Percentiles rank a stretch among this genome's conserved stretches.
Conservation (phyloP, 2,113 vertebrate species). For the Morone chrysops region DNA sequence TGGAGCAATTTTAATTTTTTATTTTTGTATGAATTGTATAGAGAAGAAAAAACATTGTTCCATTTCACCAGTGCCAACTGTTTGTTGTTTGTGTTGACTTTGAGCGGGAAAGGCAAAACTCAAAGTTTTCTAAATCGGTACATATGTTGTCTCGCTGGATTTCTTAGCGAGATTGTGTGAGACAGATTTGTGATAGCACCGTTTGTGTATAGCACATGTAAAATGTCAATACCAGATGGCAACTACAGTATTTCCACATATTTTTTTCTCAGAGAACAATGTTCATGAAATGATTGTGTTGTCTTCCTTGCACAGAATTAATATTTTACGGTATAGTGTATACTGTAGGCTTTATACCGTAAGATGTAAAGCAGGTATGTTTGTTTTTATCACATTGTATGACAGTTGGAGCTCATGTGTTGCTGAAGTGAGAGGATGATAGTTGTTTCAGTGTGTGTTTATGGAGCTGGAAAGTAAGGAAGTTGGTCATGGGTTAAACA, state of each 20-base stretch:
- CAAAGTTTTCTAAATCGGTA: slow-evolving; percentile 71
- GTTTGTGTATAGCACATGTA: slow-evolving; percentile 77
- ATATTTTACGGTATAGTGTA: slow-evolving; percentile 70
- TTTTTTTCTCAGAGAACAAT: slow-evolving; percentile 73
- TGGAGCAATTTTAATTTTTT: slow-evolving; percentile 84
- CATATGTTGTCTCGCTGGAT: slow-evolving; percentile 63
- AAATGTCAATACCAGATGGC: slow-evolving; percentile 72
- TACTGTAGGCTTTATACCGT: slow-evolving; percentile 63
- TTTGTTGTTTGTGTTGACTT: slow-evolving; percentile 77
- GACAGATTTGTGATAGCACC: slow-evolving; percentile 65
- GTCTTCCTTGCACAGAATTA: slow-evolving; percentile 82
- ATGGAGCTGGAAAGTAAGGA: slow-evolving; percentile 31
- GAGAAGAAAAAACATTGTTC: slow-evolving; percentile 80
- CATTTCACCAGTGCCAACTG: slow-evolving; percentile 84
- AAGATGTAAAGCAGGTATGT: slow-evolving; percentile 67
- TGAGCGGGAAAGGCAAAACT: slow-evolving; percentile 73
- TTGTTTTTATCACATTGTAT: slow-evolving; percentile 66
- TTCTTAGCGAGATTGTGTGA: slow-evolving; percentile 59
- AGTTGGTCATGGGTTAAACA: slow-evolving; percentile 58
- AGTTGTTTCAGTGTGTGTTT: slow-evolving; percentile 23
- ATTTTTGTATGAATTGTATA: slow-evolving; percentile 89
- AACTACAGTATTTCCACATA: slow-evolving; percentile 74
- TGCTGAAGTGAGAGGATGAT: slow-evolving; percentile 43
- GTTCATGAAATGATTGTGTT: slow-evolving; percentile 76
- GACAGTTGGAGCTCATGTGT: slow-evolving; percentile 47